Evolutionary conservation across 2,113 vertebrate genomes (phyloP).

Genomic region (Tetrao urogallus): DNA sequence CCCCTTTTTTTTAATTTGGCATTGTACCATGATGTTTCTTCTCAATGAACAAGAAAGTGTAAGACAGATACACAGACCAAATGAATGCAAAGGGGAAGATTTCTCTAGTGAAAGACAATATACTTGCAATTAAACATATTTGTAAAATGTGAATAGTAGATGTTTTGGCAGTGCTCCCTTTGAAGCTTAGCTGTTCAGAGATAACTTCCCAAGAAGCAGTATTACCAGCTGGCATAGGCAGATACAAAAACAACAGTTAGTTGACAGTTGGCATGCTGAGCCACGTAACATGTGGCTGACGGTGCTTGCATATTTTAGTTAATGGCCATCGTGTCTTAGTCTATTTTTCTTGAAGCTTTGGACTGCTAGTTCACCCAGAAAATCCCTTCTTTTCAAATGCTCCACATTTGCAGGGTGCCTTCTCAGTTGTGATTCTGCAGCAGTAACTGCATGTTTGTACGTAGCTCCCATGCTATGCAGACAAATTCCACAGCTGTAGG

Average conservation of each 20-base stretch:
- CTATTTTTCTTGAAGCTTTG: neutral
- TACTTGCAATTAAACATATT: neutral
- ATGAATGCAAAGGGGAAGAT: neutral
- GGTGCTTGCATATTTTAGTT: neutral
- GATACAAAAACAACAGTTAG: neutral
- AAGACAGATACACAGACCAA: constrained; percentile 1
- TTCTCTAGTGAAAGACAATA: constrained; percentile 25
- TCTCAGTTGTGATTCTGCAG: neutral
- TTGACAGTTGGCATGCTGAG: neutral
- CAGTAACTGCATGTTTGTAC: neutral
- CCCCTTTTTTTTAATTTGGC: neutral
- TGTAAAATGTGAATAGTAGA: neutral
- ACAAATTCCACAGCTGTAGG: too few relatives aligned
- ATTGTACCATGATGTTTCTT: neutral
- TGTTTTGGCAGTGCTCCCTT: constrained; percentile 25
- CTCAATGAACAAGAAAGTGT: neutral
- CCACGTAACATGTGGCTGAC: neutral
- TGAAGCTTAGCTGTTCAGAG: neutral
- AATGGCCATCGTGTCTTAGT: neutral
- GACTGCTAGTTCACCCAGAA: neutral
- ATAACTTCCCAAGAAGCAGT: neutral
- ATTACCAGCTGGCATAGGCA: neutral
- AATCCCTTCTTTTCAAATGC: neutral
- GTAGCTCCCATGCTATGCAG: neutral
- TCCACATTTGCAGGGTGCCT: neutral